Evolutionary conservation across 1,140 invertebrate genomes (phyloP), one percentile per base, ranked within the genome.

Genomic region (Drosophila pseudoananassae): DNA sequence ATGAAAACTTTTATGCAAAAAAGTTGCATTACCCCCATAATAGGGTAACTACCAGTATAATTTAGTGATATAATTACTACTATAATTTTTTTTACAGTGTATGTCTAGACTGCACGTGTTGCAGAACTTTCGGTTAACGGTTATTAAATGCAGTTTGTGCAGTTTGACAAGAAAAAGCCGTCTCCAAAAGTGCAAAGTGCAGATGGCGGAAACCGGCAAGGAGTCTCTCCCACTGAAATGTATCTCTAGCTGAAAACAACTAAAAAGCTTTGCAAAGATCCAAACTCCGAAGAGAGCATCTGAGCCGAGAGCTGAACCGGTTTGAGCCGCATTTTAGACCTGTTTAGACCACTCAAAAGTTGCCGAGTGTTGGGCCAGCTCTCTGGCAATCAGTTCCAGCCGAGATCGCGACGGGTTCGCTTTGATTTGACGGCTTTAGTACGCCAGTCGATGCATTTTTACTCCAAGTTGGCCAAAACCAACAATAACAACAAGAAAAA

Each of bases 141-240:
- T 88, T 88, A 88, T 87, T 87, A 82, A 88, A 88, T 88, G 75
- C 63, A 79, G 81, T 84, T 85, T 80, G 75, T 88, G 75, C 63
- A 79, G 81, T 84, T 85, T 80, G 81, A 83, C 78, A 76, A 78
- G 70, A 82, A 76, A 65, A 88, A 59, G 81, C 57, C 49, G 59
- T 57, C 58, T 63, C 61, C 70, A 66, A 88, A 84, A 88, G 84
- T 88, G 83, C 83, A 88, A 88, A 87, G 83, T 87, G 83, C 83
- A 88, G 53, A 65, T 64, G 50, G 50, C n/a, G 20, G 59, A 74
- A 52, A 75, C 52, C 59, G 70, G 57, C 64, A 49, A 23, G 40
- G 50, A 50, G 31, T 38, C 29, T 23, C 14, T 31, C 23, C 10
- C 38, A n/a, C 38, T 7, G 25, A 27, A 5, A 27, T 6, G 4